These are phyloP conservation scores for Athripsodes cinereus DNA, from an alignment of 2,888 invertebrate genomes.

Conservation along the genomic window DNA sequence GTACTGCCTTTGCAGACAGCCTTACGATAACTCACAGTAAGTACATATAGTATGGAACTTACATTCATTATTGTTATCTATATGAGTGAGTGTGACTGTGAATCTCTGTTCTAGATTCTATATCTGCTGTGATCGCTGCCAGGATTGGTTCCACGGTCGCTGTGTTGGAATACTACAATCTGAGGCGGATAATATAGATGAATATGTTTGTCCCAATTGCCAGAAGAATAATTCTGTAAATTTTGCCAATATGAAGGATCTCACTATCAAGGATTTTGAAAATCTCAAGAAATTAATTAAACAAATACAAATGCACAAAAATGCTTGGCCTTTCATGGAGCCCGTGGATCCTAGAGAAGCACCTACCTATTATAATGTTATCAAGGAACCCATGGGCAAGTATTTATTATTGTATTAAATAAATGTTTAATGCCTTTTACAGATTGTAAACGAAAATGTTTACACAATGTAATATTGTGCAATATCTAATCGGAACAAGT, in stretches of 20 bases:
- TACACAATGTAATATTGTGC: no score
- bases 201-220: conserved; percentile 95
- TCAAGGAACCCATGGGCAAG: conserved; percentile 92
- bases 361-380: conserved; percentile 94
- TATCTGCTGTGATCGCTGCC: conserved; percentile 97
- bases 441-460: not conserved
- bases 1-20: conserved; percentile 93
- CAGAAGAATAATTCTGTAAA: conserved; percentile 85
- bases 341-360: conserved; percentile 94
- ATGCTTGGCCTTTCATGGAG: conserved; percentile 97
- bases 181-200: conserved; percentile 91
- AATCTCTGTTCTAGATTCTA: conserved; percentile 71
- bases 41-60: conserved; percentile 37
- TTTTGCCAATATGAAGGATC: conserved; percentile 83
- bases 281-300: conserved; percentile 80
- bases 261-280: conserved; percentile 73
- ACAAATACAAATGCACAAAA: conserved; percentile 88
- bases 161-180: conserved; percentile 94
- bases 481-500: no score
- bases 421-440: no score
- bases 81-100: not conserved
- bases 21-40: conserved; percentile 95
- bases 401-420: not conserved
- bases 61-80: not conserved
- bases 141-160: conserved; percentile 98